A percentile compares a stretch with the other conserved stretches of the same genome.
Conservation (phyloP, 2,888 invertebrate genomes). For the Drosophila kanekoi region DNA sequence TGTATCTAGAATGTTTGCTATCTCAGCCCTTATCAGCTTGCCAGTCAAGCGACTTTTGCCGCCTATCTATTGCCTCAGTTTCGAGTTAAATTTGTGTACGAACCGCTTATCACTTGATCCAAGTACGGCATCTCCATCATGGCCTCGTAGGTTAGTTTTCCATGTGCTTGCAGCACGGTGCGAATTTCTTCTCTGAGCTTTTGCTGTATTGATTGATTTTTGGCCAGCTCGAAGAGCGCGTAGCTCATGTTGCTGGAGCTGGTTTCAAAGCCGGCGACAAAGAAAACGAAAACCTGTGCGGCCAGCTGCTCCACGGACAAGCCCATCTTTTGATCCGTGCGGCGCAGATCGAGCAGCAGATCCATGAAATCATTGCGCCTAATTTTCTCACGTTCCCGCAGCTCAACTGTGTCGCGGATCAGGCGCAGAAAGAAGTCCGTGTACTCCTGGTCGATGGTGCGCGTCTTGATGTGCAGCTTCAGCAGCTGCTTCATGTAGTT, state of each 20-base stretch:
- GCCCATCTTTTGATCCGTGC: constrained; percentile 48
- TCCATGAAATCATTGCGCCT: constrained; percentile 76
- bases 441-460: background rate
- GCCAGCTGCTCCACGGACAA: constrained; percentile 85
- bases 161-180: constrained; percentile 79
- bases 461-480: constrained; percentile 16
- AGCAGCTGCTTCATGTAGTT: constrained; percentile 30
- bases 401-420: constrained; percentile 64
- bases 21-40: background rate
- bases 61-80: background rate
- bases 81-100: constrained; percentile 3
- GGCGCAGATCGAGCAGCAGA: constrained; percentile 70
- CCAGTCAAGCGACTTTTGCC: no score
- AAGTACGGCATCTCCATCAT: constrained; percentile 86
- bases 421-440: constrained; percentile 62
- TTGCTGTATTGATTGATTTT: constrained; percentile 85
- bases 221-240: constrained; percentile 86
- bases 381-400: constrained; percentile 64
- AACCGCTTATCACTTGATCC: constrained; percentile 85
- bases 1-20: no score
- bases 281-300: constrained; percentile 87
- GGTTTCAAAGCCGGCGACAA: constrained; percentile 86
- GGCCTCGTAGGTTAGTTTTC: constrained; percentile 85
- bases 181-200: constrained; percentile 85
- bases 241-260: constrained; percentile 86